phyloP scores from a whole-genome alignment of 2,113 vertebrate genomes.

The Vireo altiloquus region DNA sequence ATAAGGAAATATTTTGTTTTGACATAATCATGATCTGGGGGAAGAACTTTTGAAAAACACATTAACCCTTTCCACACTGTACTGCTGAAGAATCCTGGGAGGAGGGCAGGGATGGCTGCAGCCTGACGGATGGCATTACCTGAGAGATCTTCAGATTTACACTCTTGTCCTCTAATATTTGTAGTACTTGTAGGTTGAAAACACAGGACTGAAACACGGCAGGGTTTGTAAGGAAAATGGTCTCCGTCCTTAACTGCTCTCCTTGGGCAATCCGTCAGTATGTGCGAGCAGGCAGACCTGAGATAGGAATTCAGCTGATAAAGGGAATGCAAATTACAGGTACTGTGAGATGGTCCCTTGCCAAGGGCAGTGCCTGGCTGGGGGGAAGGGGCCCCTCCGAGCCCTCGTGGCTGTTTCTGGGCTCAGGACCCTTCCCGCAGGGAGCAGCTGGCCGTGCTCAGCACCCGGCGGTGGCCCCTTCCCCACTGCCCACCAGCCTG shows the following conservation, averaged over 20 bases:
- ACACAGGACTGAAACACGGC: accelerated
- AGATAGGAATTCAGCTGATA: background rate
- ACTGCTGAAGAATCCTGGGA: background rate
- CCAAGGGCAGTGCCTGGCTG: background rate
- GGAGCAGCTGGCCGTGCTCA: accelerated
- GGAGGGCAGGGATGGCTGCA: accelerated
- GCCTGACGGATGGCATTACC: accelerated
- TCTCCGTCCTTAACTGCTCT: background rate
- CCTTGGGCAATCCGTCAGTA: background rate
- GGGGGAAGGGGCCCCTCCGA: background rate
- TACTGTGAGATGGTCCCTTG: accelerated
- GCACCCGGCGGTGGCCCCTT: accelerated
- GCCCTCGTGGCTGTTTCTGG: accelerated
- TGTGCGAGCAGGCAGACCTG: background rate
- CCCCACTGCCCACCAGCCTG: accelerated
- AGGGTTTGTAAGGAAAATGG: background rate
- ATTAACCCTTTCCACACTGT: accelerated
- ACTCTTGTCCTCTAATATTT: background rate
- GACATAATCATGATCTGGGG: background rate
- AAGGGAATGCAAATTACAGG: background rate
- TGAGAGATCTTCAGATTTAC: background rate
- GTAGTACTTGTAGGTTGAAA: background rate
- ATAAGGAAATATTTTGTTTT: background rate
- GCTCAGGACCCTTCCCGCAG: accelerated
- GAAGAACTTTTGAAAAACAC: background rate